These are phyloP conservation scores for Cataglyphis altisquamis DNA, from an alignment of 2,888 invertebrate species.

Conservation along the genomic window DNA sequence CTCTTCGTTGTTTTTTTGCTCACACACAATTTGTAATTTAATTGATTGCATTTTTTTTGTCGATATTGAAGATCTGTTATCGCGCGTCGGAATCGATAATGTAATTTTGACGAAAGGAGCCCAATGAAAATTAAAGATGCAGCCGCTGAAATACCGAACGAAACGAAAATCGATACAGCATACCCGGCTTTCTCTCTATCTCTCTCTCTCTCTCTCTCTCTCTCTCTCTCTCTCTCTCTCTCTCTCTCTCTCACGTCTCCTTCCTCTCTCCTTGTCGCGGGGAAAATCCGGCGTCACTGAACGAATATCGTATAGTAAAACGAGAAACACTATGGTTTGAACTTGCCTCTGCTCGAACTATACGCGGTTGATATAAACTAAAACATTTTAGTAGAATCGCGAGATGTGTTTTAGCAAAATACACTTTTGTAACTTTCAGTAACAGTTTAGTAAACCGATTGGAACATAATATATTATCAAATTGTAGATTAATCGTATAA, in stretches of 20 bases:
- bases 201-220: no score
- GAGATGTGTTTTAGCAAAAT: conserved; percentile 4
- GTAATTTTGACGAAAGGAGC: conserved; percentile 67
- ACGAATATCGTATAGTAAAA: conserved; percentile 53
- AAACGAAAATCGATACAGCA: conserved; percentile 77
- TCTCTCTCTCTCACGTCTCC: conserved; percentile 27
- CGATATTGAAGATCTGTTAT: conserved; percentile 51
- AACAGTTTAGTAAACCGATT: background rate
- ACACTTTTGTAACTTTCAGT: background rate
- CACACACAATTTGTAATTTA: conserved; percentile 11
- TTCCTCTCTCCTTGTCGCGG: conserved; percentile 32
- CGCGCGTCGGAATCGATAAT: conserved; percentile 63
- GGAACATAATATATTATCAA: background rate
- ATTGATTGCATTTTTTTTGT: conserved; percentile 43
- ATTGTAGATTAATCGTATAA: background rate
- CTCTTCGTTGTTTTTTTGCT: conserved; percentile 35
- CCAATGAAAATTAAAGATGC: conserved; percentile 70
- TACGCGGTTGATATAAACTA: conserved; percentile 20
- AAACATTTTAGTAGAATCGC: conserved; percentile 10
- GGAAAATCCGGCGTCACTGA: conserved; percentile 38
- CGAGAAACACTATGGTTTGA: conserved; percentile 39
- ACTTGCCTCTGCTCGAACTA: conserved; percentile 6
- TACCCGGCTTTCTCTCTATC: conserved; percentile 47
- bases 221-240: conserved; percentile 42
- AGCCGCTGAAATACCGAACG: conserved; percentile 70